Base-by-base conservation (phyloP, 1,140 invertebrate genomes). In the Brachionus manjavacas region DNA sequence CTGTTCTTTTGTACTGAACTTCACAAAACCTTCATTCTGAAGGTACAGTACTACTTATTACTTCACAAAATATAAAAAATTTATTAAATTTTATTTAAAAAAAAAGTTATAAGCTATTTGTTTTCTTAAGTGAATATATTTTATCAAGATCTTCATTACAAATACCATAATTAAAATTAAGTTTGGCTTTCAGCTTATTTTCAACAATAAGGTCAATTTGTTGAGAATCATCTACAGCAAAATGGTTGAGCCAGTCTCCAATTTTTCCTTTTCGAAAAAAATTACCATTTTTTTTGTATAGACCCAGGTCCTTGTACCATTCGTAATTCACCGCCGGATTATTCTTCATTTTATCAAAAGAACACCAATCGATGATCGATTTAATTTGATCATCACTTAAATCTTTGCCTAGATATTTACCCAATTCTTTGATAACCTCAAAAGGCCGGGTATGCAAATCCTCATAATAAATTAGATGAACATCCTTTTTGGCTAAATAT, bases 231-330 rank as follows among this genome's bases (percentile, higher is more conserved):
- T 92, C 91, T 0, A 46, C 86, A 4, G 92, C 91, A 92, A 95
- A 94, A 85, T 94, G 91, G 88, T 94, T 94, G 85, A 92, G 93
- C 93, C 94, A 95, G 87, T 95, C 94, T 0, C 94, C 94, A 31
- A 95, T 92, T 88, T 93, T 91, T 0, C 91, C 91, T 88, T 90
- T 91, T 52, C 91, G 86, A 76, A 91, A 86, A 85, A 91, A 91
- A 14, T 87, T 78, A 23, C 87, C 85, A 81, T 89, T 88, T 25
- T 88, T 86, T 55, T 86, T 87, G 76, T 90, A 89, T 4, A 91
- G 83, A n/a, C 89, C 90, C n/a, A 89, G 81, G 12, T 89, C 88
- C 85, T 90, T 88, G 87, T 89, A 89, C 87, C 91, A 91, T 31
- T 86, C 85, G 84, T 91, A 91, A 86, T 91, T 91, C 3, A 89